A percentile compares a stretch with the other conserved stretches of the same genome.
Evolutionary conservation across 2,888 invertebrate genomes (phyloP).

Genomic region (Pterostichus niger): DNA sequence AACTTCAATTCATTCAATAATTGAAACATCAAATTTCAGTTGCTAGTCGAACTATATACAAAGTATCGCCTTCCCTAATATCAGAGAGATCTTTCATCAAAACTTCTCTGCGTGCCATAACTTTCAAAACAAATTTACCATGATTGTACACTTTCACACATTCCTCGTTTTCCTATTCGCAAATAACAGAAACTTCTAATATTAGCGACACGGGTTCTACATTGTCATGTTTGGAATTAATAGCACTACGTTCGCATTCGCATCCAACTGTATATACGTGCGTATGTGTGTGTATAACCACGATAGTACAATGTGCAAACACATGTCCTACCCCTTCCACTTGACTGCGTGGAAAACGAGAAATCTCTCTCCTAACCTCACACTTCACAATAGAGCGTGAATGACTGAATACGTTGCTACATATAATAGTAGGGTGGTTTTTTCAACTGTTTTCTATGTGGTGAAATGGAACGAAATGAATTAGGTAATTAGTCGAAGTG

Average conservation of each 20-base stretch:
- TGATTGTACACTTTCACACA: neutral
- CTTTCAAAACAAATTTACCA: neutral
- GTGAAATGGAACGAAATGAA: constrained; percentile 12
- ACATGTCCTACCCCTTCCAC: constrained; percentile 8
- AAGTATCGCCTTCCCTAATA: neutral
- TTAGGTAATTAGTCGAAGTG: constrained; percentile 1
- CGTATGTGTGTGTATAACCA: neutral
- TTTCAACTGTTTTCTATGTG: neutral
- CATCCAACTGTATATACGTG: too few relatives aligned
- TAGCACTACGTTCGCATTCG: neutral
- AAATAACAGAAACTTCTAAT: constrained; percentile 11
- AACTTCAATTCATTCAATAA: too few relatives aligned
- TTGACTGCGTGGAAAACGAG: constrained; percentile 4
- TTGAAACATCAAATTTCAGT: too few relatives aligned
- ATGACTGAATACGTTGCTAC: neutral
- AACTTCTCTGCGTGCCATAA: neutral
- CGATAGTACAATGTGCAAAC: constrained; percentile 5
- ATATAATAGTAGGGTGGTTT: neutral
- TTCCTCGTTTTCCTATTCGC: neutral
- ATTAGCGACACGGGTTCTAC: neutral
- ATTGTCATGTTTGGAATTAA: constrained; percentile 9
- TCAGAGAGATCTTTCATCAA: neutral
- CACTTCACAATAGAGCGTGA: neutral
- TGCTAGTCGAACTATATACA: neutral
- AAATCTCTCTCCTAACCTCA: neutral